A percentile compares a stretch with the other conserved stretches of the same genome.
These are phyloP conservation scores for Probaryconus sp. DNA, from an alignment of 1,140 invertebrate genomes.

Conservation along the genomic window DNA sequence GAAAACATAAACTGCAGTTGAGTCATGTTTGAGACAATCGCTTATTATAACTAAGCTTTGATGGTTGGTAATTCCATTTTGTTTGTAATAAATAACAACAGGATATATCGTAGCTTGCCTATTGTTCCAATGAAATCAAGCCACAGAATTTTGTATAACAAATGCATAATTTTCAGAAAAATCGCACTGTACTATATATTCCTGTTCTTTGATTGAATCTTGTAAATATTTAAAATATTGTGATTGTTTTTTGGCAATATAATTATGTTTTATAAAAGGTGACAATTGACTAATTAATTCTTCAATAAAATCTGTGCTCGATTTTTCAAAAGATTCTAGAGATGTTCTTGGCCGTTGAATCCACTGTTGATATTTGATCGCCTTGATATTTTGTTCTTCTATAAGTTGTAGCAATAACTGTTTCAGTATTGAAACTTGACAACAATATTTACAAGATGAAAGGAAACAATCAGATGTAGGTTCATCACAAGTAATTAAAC, in stretches of 20 bases:
- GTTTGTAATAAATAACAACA: conserved; percentile 39
- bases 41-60: conserved; percentile 50
- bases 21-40: conserved; percentile 53
- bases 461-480: conserved; percentile 14
- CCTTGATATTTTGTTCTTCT: neutral
- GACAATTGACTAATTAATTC: conserved; percentile 1
- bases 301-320: neutral
- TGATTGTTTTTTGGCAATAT: conserved; percentile 27
- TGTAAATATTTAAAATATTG: conserved; percentile 14
- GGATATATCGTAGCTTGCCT: conserved; percentile 62
- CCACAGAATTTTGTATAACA: conserved; percentile 37
- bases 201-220: conserved; percentile 4
- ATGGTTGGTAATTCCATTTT: conserved; percentile 9
- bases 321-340: neutral
- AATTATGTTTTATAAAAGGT: conserved; percentile 5
- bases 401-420: neutral
- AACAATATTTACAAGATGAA: neutral
- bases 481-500: conserved; percentile 3
- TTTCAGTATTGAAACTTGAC: neutral
- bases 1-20: conserved; percentile 50
- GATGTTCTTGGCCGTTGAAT: neutral
- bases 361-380: conserved; percentile 23
- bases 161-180: conserved; percentile 50
- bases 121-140: conserved; percentile 43
- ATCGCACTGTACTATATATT: conserved; percentile 27